Evolutionary conservation across 2,113 vertebrate species (phyloP).

Genomic region (Oryctolagus cuniculus): DNA sequence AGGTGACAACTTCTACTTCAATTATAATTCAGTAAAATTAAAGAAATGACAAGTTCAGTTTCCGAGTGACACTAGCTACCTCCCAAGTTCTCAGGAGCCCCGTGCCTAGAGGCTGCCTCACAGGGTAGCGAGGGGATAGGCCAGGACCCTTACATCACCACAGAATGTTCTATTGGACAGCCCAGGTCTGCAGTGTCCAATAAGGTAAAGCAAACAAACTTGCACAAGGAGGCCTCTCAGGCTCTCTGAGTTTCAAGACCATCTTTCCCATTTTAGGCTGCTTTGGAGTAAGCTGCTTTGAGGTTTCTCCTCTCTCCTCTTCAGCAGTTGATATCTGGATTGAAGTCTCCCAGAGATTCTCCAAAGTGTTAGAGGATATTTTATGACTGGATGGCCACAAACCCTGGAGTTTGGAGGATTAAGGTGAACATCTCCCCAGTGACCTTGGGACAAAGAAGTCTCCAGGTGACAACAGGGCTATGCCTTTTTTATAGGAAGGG

Average conservation of each 20-base stretch:
- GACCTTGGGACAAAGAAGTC: neutral
- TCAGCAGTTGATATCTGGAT: neutral
- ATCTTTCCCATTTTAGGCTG: neutral
- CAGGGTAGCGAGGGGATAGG: neutral
- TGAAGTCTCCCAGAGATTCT: neutral
- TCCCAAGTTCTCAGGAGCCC: neutral
- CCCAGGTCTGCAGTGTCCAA: neutral
- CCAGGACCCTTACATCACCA: too few species aligned
- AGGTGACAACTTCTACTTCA: neutral
- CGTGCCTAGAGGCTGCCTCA: neutral
- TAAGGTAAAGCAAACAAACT: neutral
- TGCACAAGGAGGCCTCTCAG: neutral
- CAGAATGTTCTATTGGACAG: neutral
- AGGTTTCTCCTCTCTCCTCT: neutral
- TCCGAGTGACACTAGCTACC: neutral
- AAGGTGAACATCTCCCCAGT: neutral
- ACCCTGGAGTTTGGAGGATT: neutral
- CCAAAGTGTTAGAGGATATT: neutral
- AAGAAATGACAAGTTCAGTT: neutral
- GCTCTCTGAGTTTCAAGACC: neutral
- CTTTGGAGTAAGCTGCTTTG: neutral
- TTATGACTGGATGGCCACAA: neutral
- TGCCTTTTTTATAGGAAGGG: neutral
- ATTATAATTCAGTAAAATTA: neutral
- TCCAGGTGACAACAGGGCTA: neutral